Evolutionary conservation across 2,797 vertebrate genomes (phyloP).

Genomic region (Cichlasoma orientale): DNA sequence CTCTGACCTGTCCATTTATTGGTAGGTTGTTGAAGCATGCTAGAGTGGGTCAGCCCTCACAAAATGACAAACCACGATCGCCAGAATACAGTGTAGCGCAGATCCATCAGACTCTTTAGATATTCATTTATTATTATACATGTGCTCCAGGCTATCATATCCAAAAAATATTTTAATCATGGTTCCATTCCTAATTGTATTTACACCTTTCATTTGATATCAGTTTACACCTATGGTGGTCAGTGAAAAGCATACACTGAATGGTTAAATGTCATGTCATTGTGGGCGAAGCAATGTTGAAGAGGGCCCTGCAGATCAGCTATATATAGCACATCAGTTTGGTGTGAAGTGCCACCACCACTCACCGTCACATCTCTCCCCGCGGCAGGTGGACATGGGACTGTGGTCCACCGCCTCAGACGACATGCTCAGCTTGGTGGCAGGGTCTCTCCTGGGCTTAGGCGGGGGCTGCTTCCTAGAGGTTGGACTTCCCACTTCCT

Average conservation of each 20-base stretch:
- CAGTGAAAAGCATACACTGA: conserved; percentile 29
- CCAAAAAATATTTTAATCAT: background rate
- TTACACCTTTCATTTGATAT: background rate
- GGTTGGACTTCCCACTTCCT: conserved; percentile 91
- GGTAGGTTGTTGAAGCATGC: background rate
- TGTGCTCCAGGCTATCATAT: background rate
- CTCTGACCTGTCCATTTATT: background rate
- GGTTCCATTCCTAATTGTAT: background rate
- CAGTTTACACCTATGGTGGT: conserved; percentile 8
- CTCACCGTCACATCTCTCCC: conserved; percentile 86
- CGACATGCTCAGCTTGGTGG: conserved; percentile 97
- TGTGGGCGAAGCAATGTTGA: conserved; percentile 51
- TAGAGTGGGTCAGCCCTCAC: background rate
- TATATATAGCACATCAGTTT: conserved; percentile 68
- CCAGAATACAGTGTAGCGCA: background rate
- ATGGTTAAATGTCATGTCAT: conserved; percentile 57
- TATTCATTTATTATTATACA: background rate
- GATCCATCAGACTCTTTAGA: background rate
- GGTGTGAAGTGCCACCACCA: conserved; percentile 69
- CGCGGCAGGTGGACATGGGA: conserved; percentile 81
- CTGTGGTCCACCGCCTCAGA: conserved; percentile 95
- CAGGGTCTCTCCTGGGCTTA: conserved; percentile 96
- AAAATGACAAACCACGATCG: background rate
- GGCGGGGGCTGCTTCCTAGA: conserved; percentile 96
- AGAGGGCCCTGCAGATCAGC: conserved; percentile 60